Conservation (phyloP, 23 tunicate species). For the Phallusia fumigata region DNA sequence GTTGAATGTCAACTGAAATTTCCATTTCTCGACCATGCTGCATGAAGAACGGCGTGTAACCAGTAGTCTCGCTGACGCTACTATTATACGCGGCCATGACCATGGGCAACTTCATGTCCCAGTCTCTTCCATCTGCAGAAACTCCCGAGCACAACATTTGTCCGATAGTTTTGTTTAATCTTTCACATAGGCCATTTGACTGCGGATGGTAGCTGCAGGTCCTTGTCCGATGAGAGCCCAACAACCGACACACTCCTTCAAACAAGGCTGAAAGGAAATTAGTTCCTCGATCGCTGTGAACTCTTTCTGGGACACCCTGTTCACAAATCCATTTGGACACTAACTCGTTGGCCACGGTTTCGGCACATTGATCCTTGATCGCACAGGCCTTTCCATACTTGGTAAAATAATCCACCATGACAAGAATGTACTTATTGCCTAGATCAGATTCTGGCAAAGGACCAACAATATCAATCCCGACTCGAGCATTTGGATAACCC, state of each 20-base stretch:
- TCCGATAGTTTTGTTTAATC: constrained; percentile 9
- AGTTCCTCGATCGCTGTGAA: constrained; percentile 1
- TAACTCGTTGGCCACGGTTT: background rate
- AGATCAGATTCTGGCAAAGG: background rate
- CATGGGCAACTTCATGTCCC: background rate
- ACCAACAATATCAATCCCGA: background rate
- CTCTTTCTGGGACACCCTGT: background rate
- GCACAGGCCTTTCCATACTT: background rate
- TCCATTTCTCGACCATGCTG: constrained; percentile 2
- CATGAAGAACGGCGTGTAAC: constrained; percentile 12
- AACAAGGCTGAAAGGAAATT: background rate
- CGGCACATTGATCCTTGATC: background rate
- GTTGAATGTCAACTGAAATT: background rate
- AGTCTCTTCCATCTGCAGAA: background rate
- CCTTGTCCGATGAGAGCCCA: background rate
- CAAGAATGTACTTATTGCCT: constrained; percentile 4
- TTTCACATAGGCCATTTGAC: background rate
- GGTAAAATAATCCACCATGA: constrained; percentile 7
- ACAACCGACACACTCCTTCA: background rate
- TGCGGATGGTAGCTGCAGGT: background rate
- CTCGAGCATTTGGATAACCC: background rate
- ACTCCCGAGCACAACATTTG: background rate
- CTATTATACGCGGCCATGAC: background rate
- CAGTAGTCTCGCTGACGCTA: background rate
- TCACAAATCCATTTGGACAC: background rate